Evolutionary conservation across 2,888 invertebrate species (phyloP), one percentile per base, ranked within the genome.

Genomic region (Oscheius sp.): DNA sequence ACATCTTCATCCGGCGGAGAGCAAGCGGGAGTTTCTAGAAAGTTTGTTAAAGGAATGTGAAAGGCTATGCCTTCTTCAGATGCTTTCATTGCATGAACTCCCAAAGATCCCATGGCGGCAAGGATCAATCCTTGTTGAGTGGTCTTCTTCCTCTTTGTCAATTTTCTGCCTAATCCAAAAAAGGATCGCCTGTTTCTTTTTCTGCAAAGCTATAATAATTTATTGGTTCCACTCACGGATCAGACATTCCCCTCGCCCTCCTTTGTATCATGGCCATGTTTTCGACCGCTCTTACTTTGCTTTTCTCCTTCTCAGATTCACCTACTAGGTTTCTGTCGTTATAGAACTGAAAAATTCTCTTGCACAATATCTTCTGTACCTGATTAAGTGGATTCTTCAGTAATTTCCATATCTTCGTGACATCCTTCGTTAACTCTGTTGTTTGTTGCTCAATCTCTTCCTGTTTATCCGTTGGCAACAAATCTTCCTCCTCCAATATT

Each of bases 291-390:
- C 65, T 57, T 28, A 47, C 62, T 24, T 49, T 62, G 24, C 68
- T 57, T 49, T 71, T 49, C 68, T 81, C 80, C 22, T 72, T 76
- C 36, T 75, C 73, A 20, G 72, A 79, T 33, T 82, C 82, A 49
- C 80, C 76, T 6, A 77, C 76, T 63, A 83, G 70, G 66, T 83
- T 82, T 32, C 82, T 72, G 67, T 83, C 80, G 65, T 77, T 70
- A 68, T 78, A 80, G 70, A 72, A 74, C 81, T 82, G 73, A n/a
- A n/a, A n/a, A n/a, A 2, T 36, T 56, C 33, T 1, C 14, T 56
- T 8, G 6, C 33, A 26, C 17, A 12, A 32, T 49, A 4, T n/a
- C n/a, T n/a, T n/a, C 24, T 17, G 36, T 67, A 75, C 75, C 49
- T 74, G 65, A 45, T 74, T 67, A 32, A 70, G 67, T 38, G 78